Base-by-base conservation (phyloP, 2,888 invertebrate species). In the Ypsolopha sequella region DNA sequence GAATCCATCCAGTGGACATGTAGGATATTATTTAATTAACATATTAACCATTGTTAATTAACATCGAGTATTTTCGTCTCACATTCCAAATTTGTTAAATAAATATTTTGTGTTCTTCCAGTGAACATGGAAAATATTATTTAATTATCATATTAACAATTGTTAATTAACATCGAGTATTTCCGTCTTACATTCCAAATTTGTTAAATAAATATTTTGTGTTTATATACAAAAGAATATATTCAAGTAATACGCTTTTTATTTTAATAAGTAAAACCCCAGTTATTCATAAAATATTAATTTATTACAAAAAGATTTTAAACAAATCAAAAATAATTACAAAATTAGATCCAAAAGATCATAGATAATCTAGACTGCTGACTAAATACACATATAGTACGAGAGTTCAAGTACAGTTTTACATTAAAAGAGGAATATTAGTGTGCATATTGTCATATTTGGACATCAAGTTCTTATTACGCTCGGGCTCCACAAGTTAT, bases 161-260 rank as follows among this genome's bases (percentile, higher is more conserved):
- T 13, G 9, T 14, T 47, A n/a, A 7, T 60, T 73, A 73, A 72
- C 75, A 76, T 67, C 73, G 72, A 73, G 55, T 62, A 65, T 74
- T 60, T 78, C 82, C 79, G 78, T 79, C 78, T 76, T 63, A 69
- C 80, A 80, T 81, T 82, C 77, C 80, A 70, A 62, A 65, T 64
- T 67, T 64, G 64, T 61, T 65, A 60, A 68, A 65, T n/a, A n/a
- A n/a, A 58, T 68, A 67, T 73, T 63, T 64, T 66, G 73, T 73
- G n/a, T 69, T 52, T 71, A 73, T 78, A 78, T 79, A 80, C 78
- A 79, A 80, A 77, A 69, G 60, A 78, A 77, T 75, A 75, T 78
- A 80, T 76, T 76, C 64, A 66, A 61, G 2, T 24, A 58, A 48
- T 44, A 47, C 3, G 3, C 9, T 11, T 41, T 46, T 48, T 47